These are phyloP conservation scores for Scaptomyza pallida DNA, from an alignment of 1,140 invertebrate species.

Conservation along the genomic window DNA sequence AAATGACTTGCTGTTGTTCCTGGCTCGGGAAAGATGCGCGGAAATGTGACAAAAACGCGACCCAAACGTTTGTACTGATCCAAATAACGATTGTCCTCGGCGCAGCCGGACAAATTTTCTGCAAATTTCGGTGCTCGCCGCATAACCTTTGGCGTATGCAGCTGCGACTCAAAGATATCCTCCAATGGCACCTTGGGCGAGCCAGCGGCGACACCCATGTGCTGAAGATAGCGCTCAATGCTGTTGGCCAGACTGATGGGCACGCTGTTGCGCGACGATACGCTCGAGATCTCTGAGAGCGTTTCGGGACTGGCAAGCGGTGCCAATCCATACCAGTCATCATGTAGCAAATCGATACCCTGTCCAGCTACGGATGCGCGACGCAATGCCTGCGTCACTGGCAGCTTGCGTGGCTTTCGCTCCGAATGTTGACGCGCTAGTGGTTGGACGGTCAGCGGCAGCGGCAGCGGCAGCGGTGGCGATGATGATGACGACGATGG, in stretches of 20 bases:
- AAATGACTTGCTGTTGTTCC: slow-evolving; percentile 1
- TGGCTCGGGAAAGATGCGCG: slow-evolving; percentile 59
- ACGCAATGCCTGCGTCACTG: slow-evolving; percentile 59
- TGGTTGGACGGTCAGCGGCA: background rate
- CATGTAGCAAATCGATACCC: slow-evolving; percentile 85
- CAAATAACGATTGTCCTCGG: slow-evolving; percentile 85
- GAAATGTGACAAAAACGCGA: slow-evolving; percentile 79
- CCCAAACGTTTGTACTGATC: slow-evolving; percentile 83
- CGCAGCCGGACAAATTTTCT: slow-evolving; percentile 87
- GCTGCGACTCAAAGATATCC: slow-evolving; percentile 81
- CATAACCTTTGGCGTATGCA: slow-evolving; percentile 86
- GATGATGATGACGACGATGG: slow-evolving; percentile 5
- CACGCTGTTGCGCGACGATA: slow-evolving; percentile 85
- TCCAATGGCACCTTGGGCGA: slow-evolving; percentile 58
- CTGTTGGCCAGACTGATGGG: slow-evolving; percentile 81
- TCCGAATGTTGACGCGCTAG: slow-evolving; percentile 63
- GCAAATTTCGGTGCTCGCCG: slow-evolving; percentile 88
- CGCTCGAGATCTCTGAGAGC: slow-evolving; percentile 91
- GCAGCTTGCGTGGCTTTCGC: slow-evolving; percentile 62
- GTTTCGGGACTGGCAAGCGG: slow-evolving; percentile 94
- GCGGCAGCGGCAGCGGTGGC: slow-evolving; percentile 7
- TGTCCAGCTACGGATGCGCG: slow-evolving; percentile 71
- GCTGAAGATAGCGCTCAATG: slow-evolving; percentile 81
- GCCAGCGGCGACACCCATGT: slow-evolving; percentile 53
- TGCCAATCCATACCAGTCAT: slow-evolving; percentile 89